Conservation (phyloP, 2,888 invertebrate genomes). For the Eulithis prunata region DNA sequence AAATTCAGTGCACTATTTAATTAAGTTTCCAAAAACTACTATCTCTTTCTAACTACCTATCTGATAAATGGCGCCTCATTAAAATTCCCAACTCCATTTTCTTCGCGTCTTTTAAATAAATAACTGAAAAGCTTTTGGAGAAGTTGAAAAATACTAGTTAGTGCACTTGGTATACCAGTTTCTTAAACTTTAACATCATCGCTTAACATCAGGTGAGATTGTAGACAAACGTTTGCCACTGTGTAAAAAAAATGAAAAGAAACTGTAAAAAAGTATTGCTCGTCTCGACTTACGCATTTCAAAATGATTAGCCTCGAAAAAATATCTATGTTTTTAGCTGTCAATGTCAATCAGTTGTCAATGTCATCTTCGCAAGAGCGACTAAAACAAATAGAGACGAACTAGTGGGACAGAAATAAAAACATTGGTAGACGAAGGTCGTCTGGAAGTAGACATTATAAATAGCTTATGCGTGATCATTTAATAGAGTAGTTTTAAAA, state of each 20-base stretch:
- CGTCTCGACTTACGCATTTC: too few relatives aligned
- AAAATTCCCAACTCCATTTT: slow-evolving; percentile 19
- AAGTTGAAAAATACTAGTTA: background rate
- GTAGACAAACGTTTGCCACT: too few relatives aligned
- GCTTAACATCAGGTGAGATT: too few relatives aligned
- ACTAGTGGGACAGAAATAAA: background rate
- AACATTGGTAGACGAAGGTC: slow-evolving; percentile 9
- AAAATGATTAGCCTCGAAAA: background rate
- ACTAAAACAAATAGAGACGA: slow-evolving; percentile 12
- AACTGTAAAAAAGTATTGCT: too few relatives aligned
- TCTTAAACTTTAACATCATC: too few relatives aligned
- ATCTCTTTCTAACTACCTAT: slow-evolving; percentile 8
- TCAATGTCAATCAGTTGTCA: slow-evolving; percentile 15
- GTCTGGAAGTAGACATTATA: slow-evolving; percentile 10
- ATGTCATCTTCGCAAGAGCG: background rate
- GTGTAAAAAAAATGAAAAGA: too few relatives aligned
- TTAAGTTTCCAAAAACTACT: slow-evolving; percentile 9
- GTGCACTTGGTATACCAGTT: too few relatives aligned
- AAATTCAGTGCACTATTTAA: slow-evolving; percentile 13
- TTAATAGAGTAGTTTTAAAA: too few relatives aligned
- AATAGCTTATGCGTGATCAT: background rate
- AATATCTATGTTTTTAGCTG: background rate
- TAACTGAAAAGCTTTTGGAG: background rate
- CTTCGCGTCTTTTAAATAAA: slow-evolving; percentile 16
- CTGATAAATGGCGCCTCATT: slow-evolving; percentile 24